phyloP scores from a whole-genome alignment of 2,797 vertebrate species.

The Neomorphus geoffroyi region DNA sequence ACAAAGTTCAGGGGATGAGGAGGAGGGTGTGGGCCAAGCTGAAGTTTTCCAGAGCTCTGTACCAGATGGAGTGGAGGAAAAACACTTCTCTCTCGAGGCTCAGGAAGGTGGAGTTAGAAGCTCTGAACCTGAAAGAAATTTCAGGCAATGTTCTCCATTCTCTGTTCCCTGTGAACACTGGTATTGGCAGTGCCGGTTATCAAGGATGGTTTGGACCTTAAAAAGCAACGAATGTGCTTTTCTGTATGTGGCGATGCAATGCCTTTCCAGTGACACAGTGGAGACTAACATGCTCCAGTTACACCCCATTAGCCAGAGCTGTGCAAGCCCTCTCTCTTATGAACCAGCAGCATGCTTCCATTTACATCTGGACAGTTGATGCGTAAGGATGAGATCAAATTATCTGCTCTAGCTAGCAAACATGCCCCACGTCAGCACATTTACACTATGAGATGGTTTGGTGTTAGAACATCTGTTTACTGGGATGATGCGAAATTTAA shows the following conservation, averaged over 20 bases:
- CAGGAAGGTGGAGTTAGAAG: slow-evolving; percentile 34
- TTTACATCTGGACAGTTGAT: neutral
- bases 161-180: neutral
- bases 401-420: neutral
- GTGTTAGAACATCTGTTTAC: neutral
- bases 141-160: slow-evolving; percentile 53
- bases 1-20: slow-evolving; percentile 59
- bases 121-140: slow-evolving; percentile 51
- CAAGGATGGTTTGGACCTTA: neutral
- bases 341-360: neutral
- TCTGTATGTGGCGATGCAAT: neutral
- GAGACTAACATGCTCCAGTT: neutral
- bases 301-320: neutral
- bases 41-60: slow-evolving; percentile 64
- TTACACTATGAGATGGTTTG: neutral
- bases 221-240: neutral
- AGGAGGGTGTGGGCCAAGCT: slow-evolving; percentile 27
- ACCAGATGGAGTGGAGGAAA: slow-evolving; percentile 63
- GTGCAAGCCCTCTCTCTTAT: neutral
- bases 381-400: neutral
- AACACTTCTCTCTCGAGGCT: slow-evolving; percentile 13
- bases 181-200: neutral
- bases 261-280: neutral
- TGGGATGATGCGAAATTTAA: neutral
- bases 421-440: neutral